Evolutionary conservation across 2,113 vertebrate genomes (phyloP).

Genomic region (Cebus imitator): DNA sequence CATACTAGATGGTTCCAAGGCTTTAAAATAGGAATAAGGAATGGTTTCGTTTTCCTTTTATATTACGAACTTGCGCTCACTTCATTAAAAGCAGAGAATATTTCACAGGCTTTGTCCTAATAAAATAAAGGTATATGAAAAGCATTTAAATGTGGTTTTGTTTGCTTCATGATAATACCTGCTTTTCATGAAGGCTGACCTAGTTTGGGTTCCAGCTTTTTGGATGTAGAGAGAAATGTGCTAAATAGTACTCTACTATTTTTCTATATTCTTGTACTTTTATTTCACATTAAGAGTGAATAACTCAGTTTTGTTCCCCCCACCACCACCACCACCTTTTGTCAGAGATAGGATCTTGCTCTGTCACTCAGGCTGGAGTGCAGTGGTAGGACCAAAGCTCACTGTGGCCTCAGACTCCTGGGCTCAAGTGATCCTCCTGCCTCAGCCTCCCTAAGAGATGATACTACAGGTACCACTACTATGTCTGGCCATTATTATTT

Average conservation of each 20-base stretch:
- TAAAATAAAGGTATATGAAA: slow-evolving; percentile 71
- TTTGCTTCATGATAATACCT: slow-evolving; percentile 23
- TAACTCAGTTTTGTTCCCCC: not conserved
- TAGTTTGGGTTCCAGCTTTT: slow-evolving; percentile 64
- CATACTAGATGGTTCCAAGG: not conserved
- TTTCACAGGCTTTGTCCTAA: slow-evolving; percentile 64
- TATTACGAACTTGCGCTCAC: slow-evolving; percentile 45
- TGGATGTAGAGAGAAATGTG: slow-evolving; percentile 14
- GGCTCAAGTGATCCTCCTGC: too few species aligned
- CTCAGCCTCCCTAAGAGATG: too few species aligned
- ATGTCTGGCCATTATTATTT: too few species aligned
- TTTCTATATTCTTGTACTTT: slow-evolving; percentile 13
- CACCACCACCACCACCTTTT: too few species aligned
- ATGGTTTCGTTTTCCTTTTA: slow-evolving; percentile 21
- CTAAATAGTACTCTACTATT: not conserved
- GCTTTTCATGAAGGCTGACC: slow-evolving; percentile 35
- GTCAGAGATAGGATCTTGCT: too few species aligned
- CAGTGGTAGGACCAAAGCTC: too few species aligned
- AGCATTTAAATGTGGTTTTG: slow-evolving; percentile 36
- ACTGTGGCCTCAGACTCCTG: too few species aligned
- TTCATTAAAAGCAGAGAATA: slow-evolving; percentile 73
- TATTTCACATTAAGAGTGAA: not conserved
- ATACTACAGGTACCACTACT: too few species aligned
- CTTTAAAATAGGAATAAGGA: not conserved
- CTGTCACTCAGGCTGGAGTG: too few species aligned